A percentile compares a stretch with the other conserved stretches of the same genome.
phyloP scores from a whole-genome alignment of 1,140 invertebrate genomes.

The Scaptomyza graminum region DNA sequence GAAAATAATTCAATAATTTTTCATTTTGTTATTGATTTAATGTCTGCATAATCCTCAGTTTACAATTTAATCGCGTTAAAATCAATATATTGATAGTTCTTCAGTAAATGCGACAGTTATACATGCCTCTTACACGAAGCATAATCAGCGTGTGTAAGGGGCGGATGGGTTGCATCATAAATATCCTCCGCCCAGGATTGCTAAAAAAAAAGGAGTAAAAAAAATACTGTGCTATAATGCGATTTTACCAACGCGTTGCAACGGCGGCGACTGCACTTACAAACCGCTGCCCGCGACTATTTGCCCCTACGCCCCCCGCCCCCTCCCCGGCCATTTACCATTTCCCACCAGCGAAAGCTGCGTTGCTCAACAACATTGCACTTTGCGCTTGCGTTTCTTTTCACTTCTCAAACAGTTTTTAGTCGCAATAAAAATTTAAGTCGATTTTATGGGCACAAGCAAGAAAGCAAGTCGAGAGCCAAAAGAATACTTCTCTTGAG shows the following conservation, averaged over 20 bases:
- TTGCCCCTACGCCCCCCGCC: not conserved
- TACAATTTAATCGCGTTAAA: too few relatives aligned
- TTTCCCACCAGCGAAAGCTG: not conserved
- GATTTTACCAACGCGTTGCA: constrained; percentile 57
- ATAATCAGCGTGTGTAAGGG: not conserved
- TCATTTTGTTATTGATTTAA: too few relatives aligned
- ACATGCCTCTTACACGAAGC: not conserved
- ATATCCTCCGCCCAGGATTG: not conserved
- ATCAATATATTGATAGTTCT: too few relatives aligned
- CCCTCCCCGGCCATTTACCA: not conserved
- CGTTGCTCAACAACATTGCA: constrained; percentile 38
- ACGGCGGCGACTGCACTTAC: constrained; percentile 53
- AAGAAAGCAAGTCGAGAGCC: constrained; percentile 36
- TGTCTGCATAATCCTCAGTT: too few relatives aligned
- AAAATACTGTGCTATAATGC: constrained; percentile 57
- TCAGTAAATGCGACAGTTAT: too few relatives aligned
- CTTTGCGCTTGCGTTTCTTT: constrained; percentile 55
- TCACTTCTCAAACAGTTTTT: constrained; percentile 62
- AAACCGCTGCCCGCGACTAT: constrained; percentile 35
- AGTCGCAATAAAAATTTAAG: constrained; percentile 77
- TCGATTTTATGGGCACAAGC: constrained; percentile 69
- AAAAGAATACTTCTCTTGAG: constrained; percentile 31
- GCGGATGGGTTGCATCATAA: constrained; percentile 18
- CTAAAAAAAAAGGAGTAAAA: not conserved
- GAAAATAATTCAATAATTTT: too few relatives aligned